Evolutionary conservation across 1,140 invertebrate species (phyloP).

Genomic region (Armadillidium nasatum): DNA sequence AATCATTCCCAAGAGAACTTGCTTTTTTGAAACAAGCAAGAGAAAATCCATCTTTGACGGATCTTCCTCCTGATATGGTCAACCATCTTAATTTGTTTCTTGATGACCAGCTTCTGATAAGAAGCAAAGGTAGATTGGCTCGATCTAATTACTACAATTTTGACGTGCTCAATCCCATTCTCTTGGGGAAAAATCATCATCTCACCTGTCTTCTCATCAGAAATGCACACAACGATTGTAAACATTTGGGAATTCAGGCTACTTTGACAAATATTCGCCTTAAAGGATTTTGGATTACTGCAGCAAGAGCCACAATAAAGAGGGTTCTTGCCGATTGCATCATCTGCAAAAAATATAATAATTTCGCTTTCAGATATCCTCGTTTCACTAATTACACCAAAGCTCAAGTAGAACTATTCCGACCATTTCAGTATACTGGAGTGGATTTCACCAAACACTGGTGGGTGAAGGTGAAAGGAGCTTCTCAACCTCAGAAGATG

Average conservation of each 20-base stretch:
- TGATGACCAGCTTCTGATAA: background rate
- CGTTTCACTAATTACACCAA: background rate
- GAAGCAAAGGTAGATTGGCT: background rate
- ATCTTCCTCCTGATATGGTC: background rate
- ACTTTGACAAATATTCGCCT: too few species aligned
- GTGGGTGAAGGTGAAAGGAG: background rate
- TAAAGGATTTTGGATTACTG: constrained; percentile 11
- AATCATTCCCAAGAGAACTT: background rate
- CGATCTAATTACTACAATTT: background rate
- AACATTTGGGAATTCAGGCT: constrained; percentile 8
- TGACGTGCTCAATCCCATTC: constrained; percentile 15
- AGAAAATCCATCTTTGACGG: too few species aligned
- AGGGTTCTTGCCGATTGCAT: background rate
- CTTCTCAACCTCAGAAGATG: background rate
- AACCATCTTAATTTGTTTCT: constrained; percentile 16
- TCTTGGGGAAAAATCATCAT: background rate
- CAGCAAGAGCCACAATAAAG: constrained; percentile 2
- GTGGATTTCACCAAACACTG: constrained; percentile 19
- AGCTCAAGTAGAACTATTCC: constrained; percentile 8
- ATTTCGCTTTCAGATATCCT: constrained; percentile 16
- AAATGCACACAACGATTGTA: background rate
- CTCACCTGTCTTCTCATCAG: background rate
- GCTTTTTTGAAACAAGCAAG: background rate
- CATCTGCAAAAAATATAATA: constrained; percentile 8
- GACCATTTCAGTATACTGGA: constrained; percentile 12